These are phyloP conservation scores for Pristionchus mayeri DNA, from an alignment of 2,888 invertebrate species.

Conservation along the genomic window DNA sequence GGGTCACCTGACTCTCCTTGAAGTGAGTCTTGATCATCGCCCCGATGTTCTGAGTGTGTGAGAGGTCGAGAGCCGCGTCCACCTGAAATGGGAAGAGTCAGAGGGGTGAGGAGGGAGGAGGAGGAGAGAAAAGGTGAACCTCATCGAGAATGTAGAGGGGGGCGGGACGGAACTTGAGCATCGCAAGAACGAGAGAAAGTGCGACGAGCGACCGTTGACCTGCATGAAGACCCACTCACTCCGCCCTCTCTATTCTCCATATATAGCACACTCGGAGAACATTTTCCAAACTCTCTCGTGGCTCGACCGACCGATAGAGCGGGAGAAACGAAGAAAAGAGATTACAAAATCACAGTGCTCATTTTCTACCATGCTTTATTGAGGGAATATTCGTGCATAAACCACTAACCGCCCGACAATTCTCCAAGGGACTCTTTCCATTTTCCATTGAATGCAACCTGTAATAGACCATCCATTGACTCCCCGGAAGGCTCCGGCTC, in stretches of 20 bases:
- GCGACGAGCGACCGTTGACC: conserved; percentile 87
- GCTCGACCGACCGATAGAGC: no score
- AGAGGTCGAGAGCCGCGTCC: conserved; percentile 96
- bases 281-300: no score
- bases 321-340: no score
- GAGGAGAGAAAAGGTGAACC: conserved; percentile 79
- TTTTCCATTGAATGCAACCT: conserved; percentile 90
- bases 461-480: conserved; percentile 72
- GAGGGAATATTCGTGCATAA: neutral
- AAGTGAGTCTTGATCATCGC: conserved; percentile 93
- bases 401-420: conserved; percentile 93
- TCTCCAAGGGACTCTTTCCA: conserved; percentile 97
- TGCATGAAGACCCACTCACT: conserved; percentile 28
- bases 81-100: conserved; percentile 45
- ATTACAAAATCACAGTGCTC: neutral
- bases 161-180: conserved; percentile 96
- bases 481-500: neutral
- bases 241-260: neutral
- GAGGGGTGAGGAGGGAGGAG: neutral
- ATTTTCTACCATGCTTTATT: neutral
- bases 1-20: conserved; percentile 85
- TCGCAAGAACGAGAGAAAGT: conserved; percentile 92
- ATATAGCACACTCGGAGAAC: no score
- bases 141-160: conserved; percentile 98
- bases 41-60: conserved; percentile 98